Evolutionary conservation across 2,113 vertebrate species (phyloP), one percentile per base, ranked within the genome.

Genomic region (Pelodiscus sinensis): DNA sequence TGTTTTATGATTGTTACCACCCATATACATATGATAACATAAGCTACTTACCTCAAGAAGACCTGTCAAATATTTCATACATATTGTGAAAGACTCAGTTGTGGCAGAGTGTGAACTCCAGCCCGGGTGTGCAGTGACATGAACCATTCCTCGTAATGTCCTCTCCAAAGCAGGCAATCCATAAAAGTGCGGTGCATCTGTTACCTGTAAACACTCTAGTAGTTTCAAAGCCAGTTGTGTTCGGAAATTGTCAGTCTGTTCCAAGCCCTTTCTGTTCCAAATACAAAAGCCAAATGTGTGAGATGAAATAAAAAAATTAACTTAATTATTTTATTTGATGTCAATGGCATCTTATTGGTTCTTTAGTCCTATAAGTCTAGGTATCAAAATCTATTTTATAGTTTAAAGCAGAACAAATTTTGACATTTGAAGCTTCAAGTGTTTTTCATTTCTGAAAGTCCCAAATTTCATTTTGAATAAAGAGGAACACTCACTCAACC

Each of bases 141-240:
- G 98, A 82, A 98, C 98, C 98, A 99, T 98, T 88, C 98, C 99
- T 92, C 96, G 97, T 81, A 99, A 96, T 1, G 98, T 98, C 96
- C 99, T 98, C 97, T 99, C 99, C 79, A 99, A 97, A 57, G 98
- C 99, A 44, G 99, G 99, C 44, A 99, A 98, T 35, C 99, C 99
- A 8, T 99, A 99, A 97, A 99, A 99, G 82, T 98, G 98, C 0
- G 99, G 99, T 1, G 99, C 99, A 15, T 99, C 98, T 2, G 99
- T 99, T 87, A 99, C 96, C 52, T 98, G 97, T 90, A 99, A 98
- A 97, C 98, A 99, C 81, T 98, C 98, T 13, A 99, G 98, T 94
- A 99, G 97, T 44, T 98, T 98, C 94, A 98, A 85, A 31, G 99
- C 98, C 94, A 99, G 97, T 94, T 99, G 99, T 5, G 99, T 99